Evolutionary conservation across 37 sponge, comb jelly and placozoan genomes (phyloP), one percentile per base, ranked within the genome.

Genomic region (Eunapius fragilis): DNA sequence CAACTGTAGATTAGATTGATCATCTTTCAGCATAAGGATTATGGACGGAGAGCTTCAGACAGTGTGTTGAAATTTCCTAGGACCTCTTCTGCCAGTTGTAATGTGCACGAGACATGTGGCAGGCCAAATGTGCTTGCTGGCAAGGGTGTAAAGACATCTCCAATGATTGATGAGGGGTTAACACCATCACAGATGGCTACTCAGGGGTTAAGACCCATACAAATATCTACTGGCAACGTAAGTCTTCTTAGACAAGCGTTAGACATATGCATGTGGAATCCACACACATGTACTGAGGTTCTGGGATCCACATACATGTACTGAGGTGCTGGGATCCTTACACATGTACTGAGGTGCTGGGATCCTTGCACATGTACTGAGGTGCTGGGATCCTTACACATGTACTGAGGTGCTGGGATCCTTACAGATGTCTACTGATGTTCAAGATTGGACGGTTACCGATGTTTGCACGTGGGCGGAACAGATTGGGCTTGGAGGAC

Each of bases 381-480:
- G n/a, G n/a, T n/a, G n/a, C n/a, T n/a, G n/a, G n/a, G n/a, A n/a
- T n/a, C n/a, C n/a, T n/a, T n/a, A n/a, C n/a, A n/a, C n/a, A n/a
- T n/a, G n/a, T n/a, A 72, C 28, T 41, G 6, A 41, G 41, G 41
- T 41, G 41, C 6, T 41, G 41, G 3, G 3, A 72, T 58, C 14
- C 1, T 11, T 17, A 19, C 14, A 13, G 14, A 58, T 58, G 58
- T 86, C n/a, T n/a, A 72, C 79, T 89, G 96, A 82, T 49, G 89
- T 84, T 70, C 24, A 34, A 22, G 0, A 28, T 31, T 95, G 96
- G 96, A 81, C 70, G 25, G 75, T 38, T 23, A 87, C 78, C 28
- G 85, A 93, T 9, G 96, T 95, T 27, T 85, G 86, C 81, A 72
- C 76, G 71, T 93, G 90, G 93, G 30, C 93, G 72, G 79, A 87